These are phyloP conservation scores for Salvelinus sp. DNA, from an alignment of 2,113 vertebrate species.

Conservation along the genomic window DNA sequence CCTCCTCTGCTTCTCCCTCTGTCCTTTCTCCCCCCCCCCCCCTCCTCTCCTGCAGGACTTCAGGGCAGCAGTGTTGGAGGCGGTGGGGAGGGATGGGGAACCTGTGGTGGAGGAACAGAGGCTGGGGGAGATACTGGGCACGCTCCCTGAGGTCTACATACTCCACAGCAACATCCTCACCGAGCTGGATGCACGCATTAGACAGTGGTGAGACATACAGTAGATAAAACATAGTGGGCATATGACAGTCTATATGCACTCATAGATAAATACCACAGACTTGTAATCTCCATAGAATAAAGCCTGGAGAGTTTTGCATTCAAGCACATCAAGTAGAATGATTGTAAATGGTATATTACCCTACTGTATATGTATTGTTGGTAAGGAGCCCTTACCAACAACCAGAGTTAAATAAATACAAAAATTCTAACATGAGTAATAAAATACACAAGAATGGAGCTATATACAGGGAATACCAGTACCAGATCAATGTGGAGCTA, in stretches of 20 bases:
- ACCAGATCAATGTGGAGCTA: no score
- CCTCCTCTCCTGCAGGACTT: constrained; percentile 77
- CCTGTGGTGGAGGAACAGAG: constrained; percentile 74
- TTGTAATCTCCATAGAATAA: neutral
- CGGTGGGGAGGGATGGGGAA: constrained; percentile 70
- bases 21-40: neutral
- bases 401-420: no score
- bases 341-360: no score
- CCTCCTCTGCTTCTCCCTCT: neutral
- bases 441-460: no score
- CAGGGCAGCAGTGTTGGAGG: constrained; percentile 73
- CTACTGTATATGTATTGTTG: no score
- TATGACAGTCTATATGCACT: neutral
- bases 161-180: constrained; percentile 85
- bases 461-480: no score
- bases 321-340: neutral
- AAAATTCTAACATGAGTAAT: no score
- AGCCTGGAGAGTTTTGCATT: neutral
- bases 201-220: constrained; percentile 79
- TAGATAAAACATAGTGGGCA: neutral
- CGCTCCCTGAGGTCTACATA: constrained; percentile 81
- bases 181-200: constrained; percentile 83
- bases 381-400: no score
- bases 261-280: neutral
- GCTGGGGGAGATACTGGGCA: constrained; percentile 79